Evolutionary conservation across 2,113 vertebrate species (phyloP).

Genomic region (Hippocampus comes): DNA sequence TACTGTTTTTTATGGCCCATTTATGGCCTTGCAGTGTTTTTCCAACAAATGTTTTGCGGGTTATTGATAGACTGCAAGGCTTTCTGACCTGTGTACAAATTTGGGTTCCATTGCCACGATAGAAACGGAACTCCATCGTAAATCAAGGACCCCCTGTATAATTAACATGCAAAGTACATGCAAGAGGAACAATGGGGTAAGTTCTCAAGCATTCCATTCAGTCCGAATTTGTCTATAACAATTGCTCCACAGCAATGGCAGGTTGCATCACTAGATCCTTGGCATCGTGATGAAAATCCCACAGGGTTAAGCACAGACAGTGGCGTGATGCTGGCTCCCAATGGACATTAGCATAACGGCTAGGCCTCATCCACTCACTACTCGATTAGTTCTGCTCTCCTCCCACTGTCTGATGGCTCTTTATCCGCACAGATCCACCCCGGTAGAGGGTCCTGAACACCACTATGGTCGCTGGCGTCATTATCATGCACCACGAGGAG

Average conservation of each 20-base stretch:
- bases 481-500: constrained; percentile 66
- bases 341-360: constrained; percentile 63
- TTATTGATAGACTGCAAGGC: not conserved
- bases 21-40: too few species aligned
- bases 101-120: not conserved
- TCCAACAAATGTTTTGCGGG: not conserved
- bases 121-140: not conserved
- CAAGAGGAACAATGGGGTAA: constrained; percentile 23
- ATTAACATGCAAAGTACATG: constrained; percentile 13
- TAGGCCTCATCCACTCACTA: constrained; percentile 63
- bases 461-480: constrained; percentile 57
- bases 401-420: constrained; percentile 71
- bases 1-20: too few species aligned
- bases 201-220: constrained; percentile 47
- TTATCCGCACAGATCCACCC: constrained; percentile 65
- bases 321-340: constrained; percentile 61
- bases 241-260: constrained; percentile 43
- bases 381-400: constrained; percentile 73
- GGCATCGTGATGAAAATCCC: constrained; percentile 61
- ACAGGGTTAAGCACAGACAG: constrained; percentile 46
- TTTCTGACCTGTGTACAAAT: not conserved
- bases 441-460: constrained; percentile 52
- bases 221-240: constrained; percentile 41
- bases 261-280: constrained; percentile 55
- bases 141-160: constrained; percentile 5